Evolutionary conservation across 2,797 vertebrate genomes (phyloP).

Genomic region (Esox masquinongy): DNA sequence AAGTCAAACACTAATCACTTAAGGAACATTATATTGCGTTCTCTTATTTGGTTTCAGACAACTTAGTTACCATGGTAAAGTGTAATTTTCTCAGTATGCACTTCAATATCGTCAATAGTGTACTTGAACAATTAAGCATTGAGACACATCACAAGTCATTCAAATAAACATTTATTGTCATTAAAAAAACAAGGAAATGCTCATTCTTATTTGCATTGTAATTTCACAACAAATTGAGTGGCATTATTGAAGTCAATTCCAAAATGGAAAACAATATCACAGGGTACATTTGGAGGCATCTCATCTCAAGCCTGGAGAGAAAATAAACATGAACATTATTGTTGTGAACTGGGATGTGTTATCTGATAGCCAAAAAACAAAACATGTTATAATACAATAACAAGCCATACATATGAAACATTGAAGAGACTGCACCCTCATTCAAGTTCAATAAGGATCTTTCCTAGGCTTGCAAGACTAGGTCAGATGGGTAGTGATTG

Average conservation of each 20-base stretch:
- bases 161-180: neutral
- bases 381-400: neutral
- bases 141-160: neutral
- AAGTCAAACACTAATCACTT: neutral
- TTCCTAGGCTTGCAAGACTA: conserved; percentile 57
- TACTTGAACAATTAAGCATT: neutral
- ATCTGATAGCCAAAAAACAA: neutral
- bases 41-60: neutral
- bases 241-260: neutral
- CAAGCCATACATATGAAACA: neutral
- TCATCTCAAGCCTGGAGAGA: neutral
- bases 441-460: conserved; percentile 52
- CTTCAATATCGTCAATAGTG: neutral
- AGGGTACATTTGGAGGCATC: neutral
- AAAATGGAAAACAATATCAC: neutral
- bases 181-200: neutral
- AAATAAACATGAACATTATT: neutral
- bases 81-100: neutral
- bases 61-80: too few relatives aligned
- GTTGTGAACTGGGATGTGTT: neutral
- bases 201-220: neutral
- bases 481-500: conserved; percentile 81
- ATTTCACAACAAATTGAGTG: neutral
- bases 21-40: neutral
- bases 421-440: conserved; percentile 64